Evolutionary conservation across 2,113 vertebrate genomes (phyloP).

Genomic region (Crotophaga sulcirostris): DNA sequence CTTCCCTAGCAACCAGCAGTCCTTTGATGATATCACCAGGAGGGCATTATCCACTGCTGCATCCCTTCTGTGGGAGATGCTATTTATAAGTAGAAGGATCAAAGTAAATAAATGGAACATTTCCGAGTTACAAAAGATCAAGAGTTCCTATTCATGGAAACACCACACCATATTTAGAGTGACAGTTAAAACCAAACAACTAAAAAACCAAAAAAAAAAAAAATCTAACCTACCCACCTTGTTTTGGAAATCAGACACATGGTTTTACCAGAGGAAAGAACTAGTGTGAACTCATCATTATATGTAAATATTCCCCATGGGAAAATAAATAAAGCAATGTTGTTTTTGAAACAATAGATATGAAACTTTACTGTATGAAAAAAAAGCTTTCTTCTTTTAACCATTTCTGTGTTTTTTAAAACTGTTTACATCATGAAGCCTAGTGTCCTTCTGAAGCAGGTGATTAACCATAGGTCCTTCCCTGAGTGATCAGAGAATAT

Average conservation of each 20-base stretch:
- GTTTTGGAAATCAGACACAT: not conserved
- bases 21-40: rapidly evolving
- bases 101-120: not conserved
- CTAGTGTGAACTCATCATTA: not conserved
- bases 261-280: not conserved
- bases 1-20: not conserved
- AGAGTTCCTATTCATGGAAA: not conserved
- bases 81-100: not conserved
- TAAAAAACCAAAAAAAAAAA: not conserved
- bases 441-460: not conserved
- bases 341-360: not conserved
- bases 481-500: not conserved
- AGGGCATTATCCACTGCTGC: not conserved
- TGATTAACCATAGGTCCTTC: not conserved
- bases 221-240: not conserved
- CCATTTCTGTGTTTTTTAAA: not conserved
- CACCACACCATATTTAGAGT: not conserved
- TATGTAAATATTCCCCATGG: not conserved
- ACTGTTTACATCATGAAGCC: not conserved
- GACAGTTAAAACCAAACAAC: not conserved
- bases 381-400: not conserved
- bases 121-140: not conserved
- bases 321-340: not conserved
- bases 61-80: not conserved
- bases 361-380: not conserved